Conservation (phyloP, 2,797 vertebrate species). For the Hydrophis major region DNA sequence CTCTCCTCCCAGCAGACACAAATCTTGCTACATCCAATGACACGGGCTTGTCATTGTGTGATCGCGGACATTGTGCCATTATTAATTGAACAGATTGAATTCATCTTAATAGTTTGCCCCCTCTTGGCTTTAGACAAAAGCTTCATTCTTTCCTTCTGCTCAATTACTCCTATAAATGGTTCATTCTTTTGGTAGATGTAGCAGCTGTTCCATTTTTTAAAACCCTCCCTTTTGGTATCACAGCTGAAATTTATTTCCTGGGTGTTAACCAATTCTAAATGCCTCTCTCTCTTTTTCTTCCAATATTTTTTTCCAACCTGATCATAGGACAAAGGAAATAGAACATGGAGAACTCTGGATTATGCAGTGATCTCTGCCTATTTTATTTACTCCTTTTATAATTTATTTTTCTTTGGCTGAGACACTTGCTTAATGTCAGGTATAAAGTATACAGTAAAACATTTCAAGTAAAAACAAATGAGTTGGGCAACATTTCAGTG, state of each 20-base stretch:
- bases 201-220: conserved; percentile 28
- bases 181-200: conserved; percentile 21
- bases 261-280: conserved; percentile 23
- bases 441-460: not conserved
- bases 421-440: not conserved
- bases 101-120: conserved; percentile 8
- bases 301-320: not conserved
- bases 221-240: conserved; percentile 19
- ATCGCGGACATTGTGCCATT: conserved; percentile 23
- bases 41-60: conserved; percentile 26
- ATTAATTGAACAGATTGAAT: conserved; percentile 28
- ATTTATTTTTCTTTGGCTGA: not conserved
- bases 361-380: not conserved
- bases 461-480: not conserved
- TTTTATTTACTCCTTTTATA: not conserved
- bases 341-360: not conserved
- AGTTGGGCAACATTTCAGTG: not conserved
- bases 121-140: conserved; percentile 36
- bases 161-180: conserved; percentile 35
- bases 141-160: conserved; percentile 33
- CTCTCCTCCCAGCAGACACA: not conserved
- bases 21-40: conserved; percentile 17
- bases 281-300: not conserved
- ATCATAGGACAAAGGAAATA: not conserved
- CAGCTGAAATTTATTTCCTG: conserved; percentile 16